Evolutionary conservation across 2,888 invertebrate species (phyloP), one percentile per base, ranked within the genome.

Genomic region (Parascotia fuliginaria): DNA sequence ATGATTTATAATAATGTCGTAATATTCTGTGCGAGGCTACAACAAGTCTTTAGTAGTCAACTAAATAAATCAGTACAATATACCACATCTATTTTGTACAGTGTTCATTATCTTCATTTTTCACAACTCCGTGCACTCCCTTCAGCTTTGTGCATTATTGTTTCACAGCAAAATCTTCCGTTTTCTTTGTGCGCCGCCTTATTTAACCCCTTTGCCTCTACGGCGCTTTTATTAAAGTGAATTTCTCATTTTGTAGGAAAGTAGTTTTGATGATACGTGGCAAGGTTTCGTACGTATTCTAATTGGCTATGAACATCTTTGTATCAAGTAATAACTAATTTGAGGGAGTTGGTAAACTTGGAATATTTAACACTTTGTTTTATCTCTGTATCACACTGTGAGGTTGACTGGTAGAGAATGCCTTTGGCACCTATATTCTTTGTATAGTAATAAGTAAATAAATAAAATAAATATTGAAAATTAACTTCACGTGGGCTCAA

Each of bases 121-220:
- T 31, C 24, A 13, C 0, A n/a, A 9, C 22, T 7, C 37, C 19
- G 28, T 41, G 48, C 53, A 48, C 52, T 60, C 37, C 45, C 46
- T 54, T 56, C 51, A 69, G 70, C 78, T 69, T 68, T 75, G 69
- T 69, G 76, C 74, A 77, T 77, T 77, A 79, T 75, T 75, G 75
- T 79, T 75, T 78, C 70, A 65, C 57, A 52, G 63, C 58, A 49
- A 46, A 77, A 77, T 73, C 68, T 68, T 62, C 63, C 66, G 47
- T 67, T 69, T 76, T 76, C 77, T 75, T 76, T 77, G 71, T 66
- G 55, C 49, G 33, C 39, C 37, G 61, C 55, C 69, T 72, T 75
- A 67, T 71, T 75, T 70, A 73, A 72, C 60, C 64, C 60, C 41
- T 44, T 31, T 54, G 49, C 41, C 45, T 48, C 40, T 46, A 50